A percentile compares a stretch with the other conserved stretches of the same genome.
Conservation (phyloP, 2,797 vertebrate species). For the Graptemys geographica region DNA sequence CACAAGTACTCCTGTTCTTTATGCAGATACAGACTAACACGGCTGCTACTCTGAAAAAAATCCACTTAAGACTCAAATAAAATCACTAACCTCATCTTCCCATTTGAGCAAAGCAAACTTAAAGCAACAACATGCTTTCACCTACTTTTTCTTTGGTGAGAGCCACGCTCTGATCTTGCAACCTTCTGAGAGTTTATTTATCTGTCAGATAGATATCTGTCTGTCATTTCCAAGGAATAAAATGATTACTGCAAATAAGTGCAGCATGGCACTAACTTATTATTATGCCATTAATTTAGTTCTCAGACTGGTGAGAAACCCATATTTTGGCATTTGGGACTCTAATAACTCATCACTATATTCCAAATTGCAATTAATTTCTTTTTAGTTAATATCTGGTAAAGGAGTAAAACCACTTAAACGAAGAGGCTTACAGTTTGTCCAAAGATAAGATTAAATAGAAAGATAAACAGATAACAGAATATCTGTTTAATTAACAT, state of each 20-base stretch:
- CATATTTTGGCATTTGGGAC: neutral
- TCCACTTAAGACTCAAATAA: neutral
- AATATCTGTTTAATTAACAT: neutral
- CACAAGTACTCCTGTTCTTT: too few relatives aligned
- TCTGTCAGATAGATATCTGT: neutral
- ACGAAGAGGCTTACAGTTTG: neutral
- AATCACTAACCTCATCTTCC: neutral
- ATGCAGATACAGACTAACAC: too few relatives aligned
- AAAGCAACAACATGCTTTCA: neutral
- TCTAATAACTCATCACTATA: neutral
- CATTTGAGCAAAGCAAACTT: neutral
- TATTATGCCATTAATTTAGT: neutral
- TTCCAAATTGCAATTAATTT: neutral
- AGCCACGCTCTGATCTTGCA: neutral
- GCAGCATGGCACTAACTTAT: neutral
- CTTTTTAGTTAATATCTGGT: neutral
- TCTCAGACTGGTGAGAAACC: neutral
- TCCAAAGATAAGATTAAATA: neutral
- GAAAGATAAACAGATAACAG: conserved; percentile 20
- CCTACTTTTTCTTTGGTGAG: neutral
- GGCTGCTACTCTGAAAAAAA: neutral
- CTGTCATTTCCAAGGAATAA: neutral
- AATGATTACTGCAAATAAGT: neutral
- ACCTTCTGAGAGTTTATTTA: neutral
- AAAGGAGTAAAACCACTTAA: neutral